Conservation (phyloP, 2,888 invertebrate genomes). For the Hypomecis atomaria region DNA sequence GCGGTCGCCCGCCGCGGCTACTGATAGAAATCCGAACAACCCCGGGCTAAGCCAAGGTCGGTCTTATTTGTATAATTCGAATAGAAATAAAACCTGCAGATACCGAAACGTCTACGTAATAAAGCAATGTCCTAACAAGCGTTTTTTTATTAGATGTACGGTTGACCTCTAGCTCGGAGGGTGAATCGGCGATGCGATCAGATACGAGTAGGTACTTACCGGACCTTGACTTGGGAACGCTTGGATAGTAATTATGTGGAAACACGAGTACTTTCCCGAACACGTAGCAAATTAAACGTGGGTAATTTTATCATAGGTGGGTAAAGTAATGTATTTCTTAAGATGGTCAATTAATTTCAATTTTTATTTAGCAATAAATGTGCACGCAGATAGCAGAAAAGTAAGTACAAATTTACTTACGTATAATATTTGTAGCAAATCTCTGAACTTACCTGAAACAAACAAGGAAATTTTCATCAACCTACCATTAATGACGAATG, state of each 20-base stretch:
- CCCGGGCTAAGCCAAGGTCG: constrained; percentile 40
- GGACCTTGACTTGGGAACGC: constrained; percentile 6
- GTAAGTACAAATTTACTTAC: constrained; percentile 27
- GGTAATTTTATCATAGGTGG: too few species aligned
- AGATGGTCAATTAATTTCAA: too few species aligned
- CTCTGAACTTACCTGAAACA: constrained; percentile 61
- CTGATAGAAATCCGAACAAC: constrained; percentile 42
- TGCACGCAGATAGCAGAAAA: too few species aligned
- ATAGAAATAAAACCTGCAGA: constrained; percentile 31
- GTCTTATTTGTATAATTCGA: constrained; percentile 37
- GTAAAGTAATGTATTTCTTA: too few species aligned
- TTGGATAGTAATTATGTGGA: constrained; percentile 9
- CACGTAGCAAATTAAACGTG: too few species aligned
- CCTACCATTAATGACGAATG: neutral
- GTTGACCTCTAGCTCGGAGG: constrained; percentile 6
- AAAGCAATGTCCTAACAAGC: constrained; percentile 9
- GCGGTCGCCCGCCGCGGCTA: constrained; percentile 37
- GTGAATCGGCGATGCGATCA: constrained; percentile 5
- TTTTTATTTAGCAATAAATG: too few species aligned
- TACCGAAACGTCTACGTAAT: constrained; percentile 20
- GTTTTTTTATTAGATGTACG: constrained; percentile 12
- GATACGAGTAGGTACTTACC: constrained; percentile 3
- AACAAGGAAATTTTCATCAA: constrained; percentile 31
- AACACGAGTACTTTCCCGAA: too few species aligned
- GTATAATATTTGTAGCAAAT: constrained; percentile 18